phyloP scores from a whole-genome alignment of 2,888 invertebrate species.

The Vannuccia rotundouncinata region DNA sequence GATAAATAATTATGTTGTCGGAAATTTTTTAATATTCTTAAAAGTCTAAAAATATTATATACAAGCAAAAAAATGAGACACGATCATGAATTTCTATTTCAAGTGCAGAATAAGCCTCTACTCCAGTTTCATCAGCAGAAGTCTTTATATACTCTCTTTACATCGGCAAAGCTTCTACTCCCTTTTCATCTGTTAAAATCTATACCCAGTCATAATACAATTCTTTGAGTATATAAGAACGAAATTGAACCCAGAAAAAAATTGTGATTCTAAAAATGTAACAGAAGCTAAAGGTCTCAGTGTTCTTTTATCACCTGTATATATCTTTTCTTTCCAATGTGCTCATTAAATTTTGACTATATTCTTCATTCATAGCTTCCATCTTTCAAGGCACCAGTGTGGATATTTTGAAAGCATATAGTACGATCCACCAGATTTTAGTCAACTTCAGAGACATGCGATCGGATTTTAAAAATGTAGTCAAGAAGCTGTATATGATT shows the following conservation, averaged over 20 bases:
- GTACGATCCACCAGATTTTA: background rate
- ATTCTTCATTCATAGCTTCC: conserved; percentile 1
- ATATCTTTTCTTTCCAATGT: background rate
- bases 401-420: conserved; percentile 16
- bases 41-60: no score
- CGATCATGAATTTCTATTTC: no score
- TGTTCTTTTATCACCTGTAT: background rate
- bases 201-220: background rate
- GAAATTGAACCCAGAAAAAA: background rate
- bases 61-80: no score
- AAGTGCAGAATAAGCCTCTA: no score
- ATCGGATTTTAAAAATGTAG: background rate
- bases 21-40: no score
- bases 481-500: conserved; percentile 16
- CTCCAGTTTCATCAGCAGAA: no score
- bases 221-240: background rate
- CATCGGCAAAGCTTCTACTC: no score
- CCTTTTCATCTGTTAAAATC: background rate
- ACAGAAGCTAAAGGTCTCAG: background rate
- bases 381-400: conserved; percentile 16
- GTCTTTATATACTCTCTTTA: no score
- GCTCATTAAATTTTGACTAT: background rate
- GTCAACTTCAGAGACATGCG: background rate
- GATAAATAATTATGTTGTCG: no score
- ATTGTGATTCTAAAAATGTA: background rate